These are phyloP conservation scores for Nesidiocoris tenuis DNA, from an alignment of 2,888 invertebrate genomes.

Conservation along the genomic window DNA sequence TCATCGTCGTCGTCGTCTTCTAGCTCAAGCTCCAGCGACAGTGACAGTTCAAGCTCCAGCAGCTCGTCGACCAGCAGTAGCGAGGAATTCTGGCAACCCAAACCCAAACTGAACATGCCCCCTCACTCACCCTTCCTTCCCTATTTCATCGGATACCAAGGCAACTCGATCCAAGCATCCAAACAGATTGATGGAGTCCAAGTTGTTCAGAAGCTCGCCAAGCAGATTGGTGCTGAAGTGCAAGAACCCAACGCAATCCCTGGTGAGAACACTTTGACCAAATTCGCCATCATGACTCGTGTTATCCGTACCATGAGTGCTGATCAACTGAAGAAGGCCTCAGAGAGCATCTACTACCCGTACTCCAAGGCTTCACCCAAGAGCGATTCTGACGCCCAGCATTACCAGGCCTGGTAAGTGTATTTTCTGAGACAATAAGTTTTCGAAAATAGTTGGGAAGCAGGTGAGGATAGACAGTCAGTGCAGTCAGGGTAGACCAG, in stretches of 20 bases:
- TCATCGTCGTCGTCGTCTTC: conserved; percentile 48
- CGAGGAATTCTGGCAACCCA: conserved; percentile 55
- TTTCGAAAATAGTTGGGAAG: not conserved
- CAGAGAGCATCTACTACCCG: conserved; percentile 58
- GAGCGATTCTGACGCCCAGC: conserved; percentile 52
- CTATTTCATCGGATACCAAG: conserved; percentile 57
- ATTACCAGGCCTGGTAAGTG: conserved; percentile 59
- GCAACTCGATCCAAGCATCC: conserved; percentile 55
- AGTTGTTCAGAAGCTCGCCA: conserved; percentile 55
- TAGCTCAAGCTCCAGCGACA: conserved; percentile 46
- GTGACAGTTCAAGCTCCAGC: conserved; percentile 56
- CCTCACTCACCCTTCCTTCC: conserved; percentile 58
- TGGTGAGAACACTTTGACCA: conserved; percentile 62
- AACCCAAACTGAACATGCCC: conserved; percentile 55
- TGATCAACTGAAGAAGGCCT: conserved; percentile 62
- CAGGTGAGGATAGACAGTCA: not conserved
- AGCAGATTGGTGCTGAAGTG: conserved; percentile 63
- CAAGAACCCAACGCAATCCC: conserved; percentile 62
- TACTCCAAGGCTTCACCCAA: conserved; percentile 55
- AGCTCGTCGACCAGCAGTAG: conserved; percentile 56
- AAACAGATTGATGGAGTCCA: conserved; percentile 52
- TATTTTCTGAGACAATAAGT: not conserved
- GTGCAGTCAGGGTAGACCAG: too few species aligned
- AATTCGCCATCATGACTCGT: conserved; percentile 63
- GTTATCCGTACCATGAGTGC: conserved; percentile 64